Percentiles rank a stretch among this genome's conserved stretches.
These are phyloP conservation scores for Streptopelia turtur DNA, from an alignment of 2,797 vertebrate genomes.

Conservation along the genomic window DNA sequence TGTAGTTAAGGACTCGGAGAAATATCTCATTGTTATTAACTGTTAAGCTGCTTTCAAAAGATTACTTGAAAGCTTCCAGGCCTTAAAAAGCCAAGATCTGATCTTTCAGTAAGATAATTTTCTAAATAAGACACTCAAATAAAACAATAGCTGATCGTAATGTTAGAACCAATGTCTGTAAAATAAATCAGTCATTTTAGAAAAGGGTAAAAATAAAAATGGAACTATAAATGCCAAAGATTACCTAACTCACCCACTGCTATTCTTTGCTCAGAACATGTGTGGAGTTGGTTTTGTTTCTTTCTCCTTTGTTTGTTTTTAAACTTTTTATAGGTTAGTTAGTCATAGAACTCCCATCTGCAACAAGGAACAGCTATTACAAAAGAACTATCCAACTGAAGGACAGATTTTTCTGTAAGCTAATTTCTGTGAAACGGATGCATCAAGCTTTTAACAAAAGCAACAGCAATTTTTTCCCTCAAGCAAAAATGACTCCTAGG, in stretches of 20 bases:
- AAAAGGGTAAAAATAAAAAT: slow-evolving; percentile 32
- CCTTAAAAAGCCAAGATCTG: slow-evolving; percentile 54
- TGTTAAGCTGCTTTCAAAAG: slow-evolving; percentile 52
- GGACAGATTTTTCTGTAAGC: background rate
- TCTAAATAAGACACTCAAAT: slow-evolving; percentile 28
- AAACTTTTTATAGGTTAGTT: slow-evolving; percentile 12
- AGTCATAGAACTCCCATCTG: background rate
- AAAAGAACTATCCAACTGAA: background rate
- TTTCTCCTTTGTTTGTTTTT: background rate
- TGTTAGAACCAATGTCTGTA: background rate
- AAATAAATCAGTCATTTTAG: background rate
- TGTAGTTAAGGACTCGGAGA: slow-evolving; percentile 25
- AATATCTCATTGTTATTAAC: slow-evolving; percentile 62
- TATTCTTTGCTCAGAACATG: slow-evolving; percentile 1
- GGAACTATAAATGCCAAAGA: background rate
- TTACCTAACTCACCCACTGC: background rate
- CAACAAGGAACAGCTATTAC: background rate
- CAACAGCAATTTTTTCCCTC: background rate
- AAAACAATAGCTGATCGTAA: background rate
- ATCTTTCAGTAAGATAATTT: slow-evolving; percentile 25
- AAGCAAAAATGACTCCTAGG: background rate
- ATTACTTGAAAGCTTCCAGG: slow-evolving; percentile 58
- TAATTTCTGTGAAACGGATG: background rate
- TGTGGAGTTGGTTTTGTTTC: background rate
- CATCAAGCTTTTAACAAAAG: background rate